A percentile compares a stretch with the other conserved stretches of the same genome.
Conservation (phyloP, 2,888 invertebrate genomes). For the Andrena flavipes region DNA sequence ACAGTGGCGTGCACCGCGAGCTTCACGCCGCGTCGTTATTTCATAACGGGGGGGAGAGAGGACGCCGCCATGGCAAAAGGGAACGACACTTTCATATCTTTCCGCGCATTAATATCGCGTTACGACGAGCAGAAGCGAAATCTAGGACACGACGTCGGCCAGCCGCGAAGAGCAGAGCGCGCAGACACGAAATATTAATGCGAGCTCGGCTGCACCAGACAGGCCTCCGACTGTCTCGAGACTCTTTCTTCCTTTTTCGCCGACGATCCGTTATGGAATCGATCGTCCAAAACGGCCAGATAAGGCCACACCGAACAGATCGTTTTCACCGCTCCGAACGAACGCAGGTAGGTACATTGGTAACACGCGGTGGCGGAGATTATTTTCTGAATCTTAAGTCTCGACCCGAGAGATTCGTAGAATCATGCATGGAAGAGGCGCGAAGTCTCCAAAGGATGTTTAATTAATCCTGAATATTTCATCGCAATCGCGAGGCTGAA, state of each 20-base stretch:
- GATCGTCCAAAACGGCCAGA: conserved; percentile 1
- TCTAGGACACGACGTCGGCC: conserved; percentile 61
- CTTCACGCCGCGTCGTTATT: conserved; percentile 66
- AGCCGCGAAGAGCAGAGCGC: conserved; percentile 48
- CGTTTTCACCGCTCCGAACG: neutral
- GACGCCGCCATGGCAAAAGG: conserved; percentile 48
- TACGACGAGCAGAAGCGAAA: conserved; percentile 61
- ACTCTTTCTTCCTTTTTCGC: neutral
- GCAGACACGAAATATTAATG: conserved; percentile 61
- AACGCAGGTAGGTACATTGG: neutral
- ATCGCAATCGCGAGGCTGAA: conserved; percentile 17
- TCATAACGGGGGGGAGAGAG: conserved; percentile 57
- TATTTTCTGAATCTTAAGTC: neutral
- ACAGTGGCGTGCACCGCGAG: conserved; percentile 51
- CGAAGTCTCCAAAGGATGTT: neutral
- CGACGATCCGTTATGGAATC: neutral
- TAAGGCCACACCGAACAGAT: neutral
- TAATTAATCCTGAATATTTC: conserved; percentile 16
- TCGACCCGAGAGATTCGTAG: neutral
- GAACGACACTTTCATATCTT: conserved; percentile 70
- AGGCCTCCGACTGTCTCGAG: neutral
- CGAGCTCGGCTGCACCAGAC: conserved; percentile 28
- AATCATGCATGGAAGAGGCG: neutral
- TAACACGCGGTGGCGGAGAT: neutral
- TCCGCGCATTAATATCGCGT: conserved; percentile 67